A percentile compares a stretch with the other conserved stretches of the same genome.
Evolutionary conservation across 2,888 invertebrate genomes (phyloP).

Genomic region (Cremastinae sp.): DNA sequence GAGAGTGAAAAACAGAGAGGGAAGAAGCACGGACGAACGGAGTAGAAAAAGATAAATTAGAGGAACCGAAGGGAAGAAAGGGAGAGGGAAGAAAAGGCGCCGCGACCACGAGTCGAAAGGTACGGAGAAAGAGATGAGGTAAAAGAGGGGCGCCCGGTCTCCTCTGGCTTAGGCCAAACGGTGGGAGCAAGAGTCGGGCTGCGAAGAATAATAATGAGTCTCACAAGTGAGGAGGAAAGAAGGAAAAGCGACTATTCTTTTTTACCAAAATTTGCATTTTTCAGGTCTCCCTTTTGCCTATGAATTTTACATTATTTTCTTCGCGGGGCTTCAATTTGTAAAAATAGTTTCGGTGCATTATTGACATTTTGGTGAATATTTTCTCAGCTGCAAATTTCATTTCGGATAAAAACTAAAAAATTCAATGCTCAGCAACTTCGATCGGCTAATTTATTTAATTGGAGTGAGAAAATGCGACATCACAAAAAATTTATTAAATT

Average conservation of each 20-base stretch:
- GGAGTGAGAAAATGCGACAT: too few relatives aligned
- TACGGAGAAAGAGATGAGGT: slow-evolving; percentile 11
- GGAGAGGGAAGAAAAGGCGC: slow-evolving; percentile 57
- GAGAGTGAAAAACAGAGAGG: slow-evolving; percentile 28
- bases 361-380: too few relatives aligned
- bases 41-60: slow-evolving; percentile 52
- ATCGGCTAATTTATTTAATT: too few relatives aligned
- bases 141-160: slow-evolving; percentile 12
- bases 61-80: slow-evolving; percentile 41
- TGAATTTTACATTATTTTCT: too few relatives aligned
- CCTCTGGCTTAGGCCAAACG: neutral
- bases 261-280: too few relatives aligned
- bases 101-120: slow-evolving; percentile 48
- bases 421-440: too few relatives aligned
- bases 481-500: too few relatives aligned
- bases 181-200: slow-evolving; percentile 53
- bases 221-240: slow-evolving; percentile 20
- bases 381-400: too few relatives aligned
- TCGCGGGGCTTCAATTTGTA: too few relatives aligned
- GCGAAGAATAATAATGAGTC: slow-evolving; percentile 66
- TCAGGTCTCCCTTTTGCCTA: too few relatives aligned
- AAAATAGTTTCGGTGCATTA: too few relatives aligned
- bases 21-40: neutral
- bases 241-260: slow-evolving; percentile 15
- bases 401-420: too few relatives aligned